Percentiles rank a stretch among this genome's conserved stretches.
Conservation (phyloP, 2,888 invertebrate species). For the Sinopyrophorus schimmeli region DNA sequence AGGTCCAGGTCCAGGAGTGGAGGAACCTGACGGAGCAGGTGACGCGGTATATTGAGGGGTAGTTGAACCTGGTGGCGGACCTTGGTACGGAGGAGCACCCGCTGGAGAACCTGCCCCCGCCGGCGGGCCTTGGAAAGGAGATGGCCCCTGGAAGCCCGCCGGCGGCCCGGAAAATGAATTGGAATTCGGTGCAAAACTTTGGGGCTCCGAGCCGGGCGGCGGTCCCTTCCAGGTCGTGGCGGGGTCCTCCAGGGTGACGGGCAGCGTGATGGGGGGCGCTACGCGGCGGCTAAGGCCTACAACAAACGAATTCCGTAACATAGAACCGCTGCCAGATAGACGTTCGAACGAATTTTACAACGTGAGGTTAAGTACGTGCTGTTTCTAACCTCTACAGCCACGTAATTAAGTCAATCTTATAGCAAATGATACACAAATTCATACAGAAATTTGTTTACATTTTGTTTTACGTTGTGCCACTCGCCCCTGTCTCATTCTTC, state of each 20-base stretch:
- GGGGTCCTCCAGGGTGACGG: constrained; percentile 76
- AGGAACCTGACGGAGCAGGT: constrained; percentile 80
- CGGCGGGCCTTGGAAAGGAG: constrained; percentile 69
- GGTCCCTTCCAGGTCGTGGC: constrained; percentile 79
- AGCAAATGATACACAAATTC: constrained; percentile 31
- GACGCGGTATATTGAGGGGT: constrained; percentile 85
- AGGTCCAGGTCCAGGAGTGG: constrained; percentile 76
- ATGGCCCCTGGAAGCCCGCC: constrained; percentile 58
- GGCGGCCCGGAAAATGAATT: constrained; percentile 66
- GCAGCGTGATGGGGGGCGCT: constrained; percentile 66
- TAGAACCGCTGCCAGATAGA: constrained; percentile 35
- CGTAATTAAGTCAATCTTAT: constrained; percentile 34
- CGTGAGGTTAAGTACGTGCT: constrained; percentile 45
- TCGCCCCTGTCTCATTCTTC: constrained; percentile 61
- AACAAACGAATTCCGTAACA: constrained; percentile 42
- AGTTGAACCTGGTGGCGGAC: constrained; percentile 73
- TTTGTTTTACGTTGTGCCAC: constrained; percentile 61
- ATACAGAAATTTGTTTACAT: constrained; percentile 53
- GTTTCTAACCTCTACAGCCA: constrained; percentile 46
- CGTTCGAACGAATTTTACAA: constrained; percentile 34
- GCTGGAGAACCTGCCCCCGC: constrained; percentile 77
- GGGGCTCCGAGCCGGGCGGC: constrained; percentile 67
- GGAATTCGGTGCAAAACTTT: constrained; percentile 66
- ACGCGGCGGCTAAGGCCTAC: constrained; percentile 84
- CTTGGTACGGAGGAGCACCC: constrained; percentile 71